Percentiles rank a stretch among this genome's conserved stretches.
phyloP scores from a whole-genome alignment of 2,888 invertebrate species.

The Malacosoma neustria region DNA sequence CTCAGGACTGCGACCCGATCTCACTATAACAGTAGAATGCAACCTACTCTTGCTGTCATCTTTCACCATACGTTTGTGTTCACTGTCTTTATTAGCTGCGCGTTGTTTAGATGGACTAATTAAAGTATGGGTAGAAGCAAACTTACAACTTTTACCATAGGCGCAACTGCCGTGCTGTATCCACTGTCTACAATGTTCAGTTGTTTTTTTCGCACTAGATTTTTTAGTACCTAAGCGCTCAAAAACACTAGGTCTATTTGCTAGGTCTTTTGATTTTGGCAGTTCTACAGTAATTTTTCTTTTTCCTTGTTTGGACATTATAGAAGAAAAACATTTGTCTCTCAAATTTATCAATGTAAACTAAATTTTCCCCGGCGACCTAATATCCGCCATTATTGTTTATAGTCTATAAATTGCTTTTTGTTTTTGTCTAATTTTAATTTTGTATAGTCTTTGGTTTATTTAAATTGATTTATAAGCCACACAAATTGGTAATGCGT shows the following conservation, averaged over 20 bases:
- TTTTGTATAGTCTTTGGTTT: too few species aligned
- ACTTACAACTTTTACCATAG: conserved; percentile 86
- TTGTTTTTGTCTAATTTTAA: too few species aligned
- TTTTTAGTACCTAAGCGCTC: conserved; percentile 88
- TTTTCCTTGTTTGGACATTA: conserved; percentile 80
- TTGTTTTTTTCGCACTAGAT: conserved; percentile 70
- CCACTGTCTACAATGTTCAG: conserved; percentile 85
- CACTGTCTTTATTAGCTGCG: conserved; percentile 78
- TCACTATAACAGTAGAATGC: conserved; percentile 77
- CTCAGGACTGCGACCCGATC: conserved; percentile 75
- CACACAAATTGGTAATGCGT: too few species aligned
- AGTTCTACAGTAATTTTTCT: conserved; percentile 86
- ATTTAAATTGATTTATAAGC: too few species aligned
- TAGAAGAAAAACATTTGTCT: conserved; percentile 64
- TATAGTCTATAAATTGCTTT: too few species aligned
- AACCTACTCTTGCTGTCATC: conserved; percentile 79
- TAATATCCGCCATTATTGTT: conserved; percentile 30
- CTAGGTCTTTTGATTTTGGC: conserved; percentile 79
- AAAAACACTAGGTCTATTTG: conserved; percentile 85
- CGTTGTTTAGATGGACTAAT: conserved; percentile 85
- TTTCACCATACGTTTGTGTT: conserved; percentile 65
- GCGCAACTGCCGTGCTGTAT: conserved; percentile 85
- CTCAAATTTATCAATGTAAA: conserved; percentile 32
- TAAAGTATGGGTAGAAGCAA: conserved; percentile 82
- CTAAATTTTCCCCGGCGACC: conserved; percentile 29